A percentile compares a stretch with the other conserved stretches of the same genome.
phyloP scores from a whole-genome alignment of 2,113 vertebrate species.

The Struthio camelus region DNA sequence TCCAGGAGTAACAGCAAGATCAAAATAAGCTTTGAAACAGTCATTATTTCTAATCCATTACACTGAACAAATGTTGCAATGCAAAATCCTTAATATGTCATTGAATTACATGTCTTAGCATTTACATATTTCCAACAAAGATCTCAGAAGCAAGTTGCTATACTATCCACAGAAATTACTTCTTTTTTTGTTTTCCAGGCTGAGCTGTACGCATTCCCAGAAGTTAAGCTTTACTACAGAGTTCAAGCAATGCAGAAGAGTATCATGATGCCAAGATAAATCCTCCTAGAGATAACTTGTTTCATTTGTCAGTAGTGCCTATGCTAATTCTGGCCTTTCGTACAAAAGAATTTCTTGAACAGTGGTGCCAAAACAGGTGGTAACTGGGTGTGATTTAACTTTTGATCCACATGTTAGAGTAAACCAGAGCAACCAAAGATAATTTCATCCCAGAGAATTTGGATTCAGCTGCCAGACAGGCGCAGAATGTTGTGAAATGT shows the following conservation, averaged over 20 bases:
- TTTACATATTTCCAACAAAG: neutral
- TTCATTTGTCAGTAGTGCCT: neutral
- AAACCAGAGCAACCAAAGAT: neutral
- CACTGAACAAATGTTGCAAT: neutral
- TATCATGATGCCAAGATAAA: neutral
- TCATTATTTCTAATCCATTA: neutral
- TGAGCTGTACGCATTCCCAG: neutral
- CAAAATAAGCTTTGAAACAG: neutral
- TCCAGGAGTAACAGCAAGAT: neutral
- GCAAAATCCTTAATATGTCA: neutral
- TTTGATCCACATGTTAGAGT: neutral
- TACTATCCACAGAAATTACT: neutral
- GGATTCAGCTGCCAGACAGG: neutral
- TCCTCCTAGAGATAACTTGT: neutral
- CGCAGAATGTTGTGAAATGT: neutral
- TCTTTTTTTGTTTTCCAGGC: neutral
- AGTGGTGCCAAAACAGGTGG: slow-evolving; percentile 9
- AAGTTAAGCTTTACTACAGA: neutral
- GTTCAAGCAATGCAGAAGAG: neutral
- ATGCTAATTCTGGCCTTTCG: slow-evolving; percentile 47
- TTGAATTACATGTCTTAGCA: neutral
- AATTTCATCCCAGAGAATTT: slow-evolving; percentile 31
- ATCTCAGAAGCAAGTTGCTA: neutral
- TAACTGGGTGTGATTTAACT: neutral
- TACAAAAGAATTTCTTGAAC: neutral